phyloP scores from a whole-genome alignment of 1,140 invertebrate species.

The Eupeodes corollae region DNA sequence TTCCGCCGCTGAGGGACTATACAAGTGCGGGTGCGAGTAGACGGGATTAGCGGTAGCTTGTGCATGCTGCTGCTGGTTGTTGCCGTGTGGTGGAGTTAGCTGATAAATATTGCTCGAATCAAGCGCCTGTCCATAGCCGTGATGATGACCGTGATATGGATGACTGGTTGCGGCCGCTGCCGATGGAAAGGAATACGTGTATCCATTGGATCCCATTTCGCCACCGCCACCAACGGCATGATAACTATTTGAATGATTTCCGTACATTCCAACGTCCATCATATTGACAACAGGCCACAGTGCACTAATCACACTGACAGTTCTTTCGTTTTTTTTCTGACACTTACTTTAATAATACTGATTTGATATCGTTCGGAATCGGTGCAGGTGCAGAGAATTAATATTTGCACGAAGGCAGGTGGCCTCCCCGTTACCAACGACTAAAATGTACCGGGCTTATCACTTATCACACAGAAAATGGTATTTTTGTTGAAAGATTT shows the following conservation, averaged over 20 bases:
- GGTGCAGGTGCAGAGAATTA: too few species aligned
- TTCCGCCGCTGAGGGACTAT: conserved; percentile 35
- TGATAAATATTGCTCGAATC: conserved; percentile 16
- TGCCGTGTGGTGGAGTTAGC: conserved; percentile 1
- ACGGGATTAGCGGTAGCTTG: neutral
- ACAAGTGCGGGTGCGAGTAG: conserved; percentile 30
- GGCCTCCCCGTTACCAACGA: too few species aligned
- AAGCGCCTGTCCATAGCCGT: neutral
- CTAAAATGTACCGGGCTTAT: too few species aligned
- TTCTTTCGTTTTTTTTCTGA: neutral
- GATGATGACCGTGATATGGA: conserved; percentile 6
- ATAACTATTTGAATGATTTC: conserved; percentile 41
- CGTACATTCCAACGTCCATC: conserved; percentile 65
- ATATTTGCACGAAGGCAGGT: too few species aligned
- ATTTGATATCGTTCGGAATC: too few species aligned
- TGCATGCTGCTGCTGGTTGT: conserved; percentile 13
- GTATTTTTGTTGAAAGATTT: too few species aligned
- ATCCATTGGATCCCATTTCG: conserved; percentile 16
- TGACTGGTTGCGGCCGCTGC: conserved; percentile 19
- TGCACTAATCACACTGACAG: too few species aligned
- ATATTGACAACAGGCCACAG: conserved; percentile 30
- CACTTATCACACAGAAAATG: too few species aligned
- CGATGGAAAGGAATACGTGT: conserved; percentile 30
- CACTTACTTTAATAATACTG: neutral
- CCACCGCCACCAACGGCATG: conserved; percentile 24